Base-by-base conservation (phyloP, 2,797 vertebrate species). In the Podargus strigoides region DNA sequence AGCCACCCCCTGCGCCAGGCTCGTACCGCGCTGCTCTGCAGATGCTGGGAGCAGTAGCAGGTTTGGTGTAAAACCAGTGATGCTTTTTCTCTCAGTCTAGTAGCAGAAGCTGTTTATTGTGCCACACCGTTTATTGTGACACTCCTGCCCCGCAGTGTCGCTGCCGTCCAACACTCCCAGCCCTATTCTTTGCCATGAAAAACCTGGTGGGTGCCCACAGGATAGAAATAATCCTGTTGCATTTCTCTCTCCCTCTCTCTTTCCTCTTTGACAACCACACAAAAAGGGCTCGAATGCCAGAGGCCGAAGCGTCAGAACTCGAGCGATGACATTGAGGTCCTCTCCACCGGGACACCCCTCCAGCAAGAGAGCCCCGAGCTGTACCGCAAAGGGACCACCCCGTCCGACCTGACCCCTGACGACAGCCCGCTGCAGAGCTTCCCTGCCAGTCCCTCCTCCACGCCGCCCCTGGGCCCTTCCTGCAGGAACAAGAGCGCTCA, bases 351-450 rank as follows among this genome's bases (percentile, higher is more conserved):
- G 73, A 99, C 98, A 0, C 98, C 98, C 0, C 96, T 97, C 49
- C 98, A 97, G 50, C 98, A 98, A 49, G 99, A 99, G 95, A 99
- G 99, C 97, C 99, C 99, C 0, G 99, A 99, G 96, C 98, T 99
- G 69, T 99, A 99, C 93, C 98, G 98, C 93, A 99, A 99, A 91
- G 99, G 99, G 85, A 99, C 99, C 9, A 99, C 95, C 46, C 99
- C 98, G 7, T 99, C 99, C 0, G 99, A 99, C 70, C 98, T 99
- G 89, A 99, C 98, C 7, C 98, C 99, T 0, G 98, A 99, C 0
- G 98, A 98, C 94, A 99, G 99, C 90, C 99, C 99, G 1, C 97
- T 98, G 97, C 98, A 98, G 94, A 99, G 99, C 92, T 98, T 98
- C 8, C 98, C 98, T 3, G 98, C 98, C 74, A 99, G 99, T 74